Percentiles rank a stretch among this genome's conserved stretches.
Conservation (phyloP, 2,888 invertebrate genomes). For the Temnothorax rugatulus region DNA sequence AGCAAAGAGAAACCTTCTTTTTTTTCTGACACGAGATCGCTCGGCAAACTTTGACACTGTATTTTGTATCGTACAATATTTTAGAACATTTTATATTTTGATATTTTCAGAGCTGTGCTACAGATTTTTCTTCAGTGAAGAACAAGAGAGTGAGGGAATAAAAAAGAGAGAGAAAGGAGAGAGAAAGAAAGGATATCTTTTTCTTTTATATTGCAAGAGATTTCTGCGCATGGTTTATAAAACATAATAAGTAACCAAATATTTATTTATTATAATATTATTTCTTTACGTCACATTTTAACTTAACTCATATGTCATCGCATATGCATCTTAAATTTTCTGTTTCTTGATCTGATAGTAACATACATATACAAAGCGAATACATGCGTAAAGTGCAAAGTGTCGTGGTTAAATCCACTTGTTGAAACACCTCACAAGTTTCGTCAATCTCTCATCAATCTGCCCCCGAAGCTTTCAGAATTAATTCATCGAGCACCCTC, state of each 20-base stretch:
- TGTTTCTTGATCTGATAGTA: background rate
- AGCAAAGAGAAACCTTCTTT: constrained; percentile 33
- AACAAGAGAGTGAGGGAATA: background rate
- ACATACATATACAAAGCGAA: background rate
- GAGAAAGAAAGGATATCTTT: background rate
- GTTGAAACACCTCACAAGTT: background rate
- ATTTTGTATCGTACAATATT: background rate
- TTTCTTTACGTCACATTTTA: background rate
- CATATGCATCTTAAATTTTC: background rate
- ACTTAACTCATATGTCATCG: background rate
- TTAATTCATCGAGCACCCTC: background rate
- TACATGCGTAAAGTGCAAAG: background rate
- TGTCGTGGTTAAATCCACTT: background rate
- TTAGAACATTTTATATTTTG: background rate
- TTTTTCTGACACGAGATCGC: background rate
- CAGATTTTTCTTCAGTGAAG: background rate
- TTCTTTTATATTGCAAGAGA: background rate
- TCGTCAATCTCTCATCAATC: background rate
- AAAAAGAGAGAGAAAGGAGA: background rate
- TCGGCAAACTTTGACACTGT: constrained; percentile 23
- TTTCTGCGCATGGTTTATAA: background rate
- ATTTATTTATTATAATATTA: too few species aligned
- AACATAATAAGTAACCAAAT: background rate
- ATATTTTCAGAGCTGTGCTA: background rate
- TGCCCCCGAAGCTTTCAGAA: background rate